Conservation (phyloP, 2,113 vertebrate species). For the Hydrolagus affinis region DNA sequence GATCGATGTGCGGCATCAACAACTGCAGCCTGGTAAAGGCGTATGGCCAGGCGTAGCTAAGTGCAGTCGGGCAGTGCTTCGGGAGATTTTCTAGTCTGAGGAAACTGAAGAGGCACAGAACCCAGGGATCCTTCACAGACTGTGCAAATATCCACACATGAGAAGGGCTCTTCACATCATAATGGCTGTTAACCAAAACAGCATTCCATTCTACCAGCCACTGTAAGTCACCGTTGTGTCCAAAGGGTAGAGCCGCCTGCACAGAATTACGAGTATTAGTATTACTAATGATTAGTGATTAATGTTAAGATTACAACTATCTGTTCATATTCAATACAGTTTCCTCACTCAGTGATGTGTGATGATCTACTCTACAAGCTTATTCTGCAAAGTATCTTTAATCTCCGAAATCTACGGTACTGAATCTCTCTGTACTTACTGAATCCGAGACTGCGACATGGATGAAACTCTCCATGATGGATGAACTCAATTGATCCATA, state of each 20-base stretch:
- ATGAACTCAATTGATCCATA: conserved; percentile 93
- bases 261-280: conserved; percentile 28
- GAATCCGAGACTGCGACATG: conserved; percentile 91
- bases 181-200: conserved; percentile 86
- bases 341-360: not conserved
- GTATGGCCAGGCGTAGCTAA: conserved; percentile 94
- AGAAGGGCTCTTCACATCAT: conserved; percentile 93
- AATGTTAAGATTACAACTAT: not conserved
- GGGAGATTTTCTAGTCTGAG: conserved; percentile 91
- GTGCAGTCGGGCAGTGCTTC: conserved; percentile 87
- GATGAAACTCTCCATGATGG: conserved; percentile 91
- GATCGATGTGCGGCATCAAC: conserved; percentile 87
- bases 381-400: not conserved
- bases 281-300: conserved; percentile 5
- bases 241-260: conserved; percentile 74
- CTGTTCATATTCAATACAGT: not conserved
- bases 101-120: conserved; percentile 94
- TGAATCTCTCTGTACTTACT: conserved; percentile 60
- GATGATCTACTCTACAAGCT: not conserved
- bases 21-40: conserved; percentile 88
- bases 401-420: not conserved
- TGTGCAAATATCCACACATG: conserved; percentile 98
- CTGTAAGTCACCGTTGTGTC: conserved; percentile 86
- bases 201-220: conserved; percentile 96
- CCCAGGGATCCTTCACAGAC: conserved; percentile 91